Evolutionary conservation across 2,888 invertebrate species (phyloP).

Genomic region (Heliconius hortense): DNA sequence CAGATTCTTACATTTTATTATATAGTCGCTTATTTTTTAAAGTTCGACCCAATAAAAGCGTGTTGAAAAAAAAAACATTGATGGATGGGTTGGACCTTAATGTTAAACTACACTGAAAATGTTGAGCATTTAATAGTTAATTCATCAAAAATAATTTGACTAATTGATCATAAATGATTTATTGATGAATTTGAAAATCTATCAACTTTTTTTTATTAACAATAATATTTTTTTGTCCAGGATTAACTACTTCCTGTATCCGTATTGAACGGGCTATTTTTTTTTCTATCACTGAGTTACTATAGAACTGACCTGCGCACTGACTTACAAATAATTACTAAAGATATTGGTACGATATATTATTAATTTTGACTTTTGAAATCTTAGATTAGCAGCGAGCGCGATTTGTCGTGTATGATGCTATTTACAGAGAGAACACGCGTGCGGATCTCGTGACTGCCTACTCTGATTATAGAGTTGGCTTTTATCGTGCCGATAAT

Average conservation of each 20-base stretch:
- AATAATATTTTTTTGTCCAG: too few relatives aligned
- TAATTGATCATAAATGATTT: too few relatives aligned
- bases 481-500: slow-evolving; percentile 69
- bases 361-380: slow-evolving; percentile 49
- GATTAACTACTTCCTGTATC: too few relatives aligned
- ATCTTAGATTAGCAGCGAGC: slow-evolving; percentile 46
- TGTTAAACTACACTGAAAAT: too few relatives aligned
- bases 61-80: not conserved
- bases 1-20: too few relatives aligned
- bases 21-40: too few relatives aligned
- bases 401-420: slow-evolving; percentile 62
- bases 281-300: not conserved
- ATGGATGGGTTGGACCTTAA: not conserved
- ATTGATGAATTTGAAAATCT: too few relatives aligned
- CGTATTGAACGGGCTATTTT: not conserved
- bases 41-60: too few relatives aligned
- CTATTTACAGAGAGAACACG: slow-evolving; percentile 66
- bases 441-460: slow-evolving; percentile 67
- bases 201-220: too few relatives aligned
- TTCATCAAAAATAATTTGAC: too few relatives aligned
- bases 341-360: not conserved
- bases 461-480: slow-evolving; percentile 68
- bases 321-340: not conserved
- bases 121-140: too few relatives aligned
- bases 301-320: not conserved